Conservation (phyloP, 2,797 vertebrate genomes). For the Lycodopsis pacificus region DNA sequence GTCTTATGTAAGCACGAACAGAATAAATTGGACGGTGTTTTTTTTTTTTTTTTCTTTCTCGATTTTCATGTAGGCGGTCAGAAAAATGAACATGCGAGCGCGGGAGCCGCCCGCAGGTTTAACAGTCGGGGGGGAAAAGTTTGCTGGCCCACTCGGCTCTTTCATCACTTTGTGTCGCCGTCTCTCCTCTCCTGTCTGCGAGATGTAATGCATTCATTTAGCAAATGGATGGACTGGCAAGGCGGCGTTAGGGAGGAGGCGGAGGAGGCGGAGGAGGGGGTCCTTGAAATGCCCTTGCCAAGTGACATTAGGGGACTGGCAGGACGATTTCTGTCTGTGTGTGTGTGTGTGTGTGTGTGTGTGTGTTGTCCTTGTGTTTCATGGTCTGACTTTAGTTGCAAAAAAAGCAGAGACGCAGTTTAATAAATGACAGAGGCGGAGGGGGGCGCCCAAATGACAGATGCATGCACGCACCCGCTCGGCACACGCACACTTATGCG, state of each 20-base stretch:
- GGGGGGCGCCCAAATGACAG: background rate
- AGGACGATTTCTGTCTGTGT: conserved; percentile 30
- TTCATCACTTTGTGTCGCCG: background rate
- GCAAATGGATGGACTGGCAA: conserved; percentile 83
- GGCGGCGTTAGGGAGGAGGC: conserved; percentile 37
- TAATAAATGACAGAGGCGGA: conserved; percentile 18
- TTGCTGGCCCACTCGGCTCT: conserved; percentile 23
- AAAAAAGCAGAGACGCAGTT: conserved; percentile 30
- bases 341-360: background rate
- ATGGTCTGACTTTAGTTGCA: conserved; percentile 16
- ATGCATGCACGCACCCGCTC: background rate
- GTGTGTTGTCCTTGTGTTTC: conserved; percentile 27
- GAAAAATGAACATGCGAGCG: conserved; percentile 36
- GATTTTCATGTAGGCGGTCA: conserved; percentile 47
- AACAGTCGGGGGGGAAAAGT: conserved; percentile 30
- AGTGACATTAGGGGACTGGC: conserved; percentile 67
- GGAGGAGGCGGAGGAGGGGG: conserved; percentile 15
- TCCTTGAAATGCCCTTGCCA: conserved; percentile 71
- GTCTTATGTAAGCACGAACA: conserved; percentile 55
- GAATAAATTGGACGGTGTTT: conserved; percentile 42
- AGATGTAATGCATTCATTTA: conserved; percentile 79
- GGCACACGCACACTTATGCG: background rate
- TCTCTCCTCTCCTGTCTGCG: conserved; percentile 41
- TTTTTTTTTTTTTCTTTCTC: background rate
- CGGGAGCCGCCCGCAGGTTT: conserved; percentile 12